Evolutionary conservation across 2,888 invertebrate genomes (phyloP).

Genomic region (Holacanthella duospinosa): DNA sequence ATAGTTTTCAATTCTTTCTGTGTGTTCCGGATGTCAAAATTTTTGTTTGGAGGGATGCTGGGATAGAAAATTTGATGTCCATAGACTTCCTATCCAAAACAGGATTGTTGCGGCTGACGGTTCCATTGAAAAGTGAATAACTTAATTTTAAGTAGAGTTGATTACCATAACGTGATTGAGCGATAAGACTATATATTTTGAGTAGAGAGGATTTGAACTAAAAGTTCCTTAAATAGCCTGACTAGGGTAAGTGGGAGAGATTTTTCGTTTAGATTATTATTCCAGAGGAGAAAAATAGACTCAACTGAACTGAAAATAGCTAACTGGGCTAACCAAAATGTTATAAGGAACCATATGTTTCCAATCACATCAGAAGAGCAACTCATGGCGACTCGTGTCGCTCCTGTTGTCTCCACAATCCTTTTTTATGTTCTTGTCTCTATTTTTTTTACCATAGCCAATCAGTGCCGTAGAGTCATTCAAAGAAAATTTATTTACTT

Average conservation of each 20-base stretch:
- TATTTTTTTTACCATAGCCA: too few species aligned
- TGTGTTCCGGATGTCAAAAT: neutral
- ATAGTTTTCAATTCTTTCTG: too few species aligned
- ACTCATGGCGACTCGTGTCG: neutral
- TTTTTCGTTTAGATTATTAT: neutral
- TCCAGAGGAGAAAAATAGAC: neutral
- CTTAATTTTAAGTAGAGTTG: conserved; percentile 5
- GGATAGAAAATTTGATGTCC: neutral
- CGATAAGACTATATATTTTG: neutral
- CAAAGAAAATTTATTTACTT: too few species aligned
- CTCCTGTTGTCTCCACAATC: neutral
- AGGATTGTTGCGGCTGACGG: neutral
- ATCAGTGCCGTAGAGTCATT: too few species aligned
- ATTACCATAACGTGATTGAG: conserved; percentile 3
- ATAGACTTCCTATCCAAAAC: neutral
- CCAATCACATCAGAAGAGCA: too few species aligned
- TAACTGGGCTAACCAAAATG: neutral
- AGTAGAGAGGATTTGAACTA: neutral
- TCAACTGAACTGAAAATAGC: conserved; percentile 1
- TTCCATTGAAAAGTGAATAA: conserved; percentile 1
- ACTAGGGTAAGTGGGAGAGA: neutral
- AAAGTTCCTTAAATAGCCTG: neutral
- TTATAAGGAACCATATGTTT: neutral
- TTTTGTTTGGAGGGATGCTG: too few species aligned
- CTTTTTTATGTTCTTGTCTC: too few species aligned